Percentiles rank a stretch among this genome's conserved stretches.
Evolutionary conservation across 2,113 vertebrate genomes (phyloP).

Genomic region (Sciurus niger): DNA sequence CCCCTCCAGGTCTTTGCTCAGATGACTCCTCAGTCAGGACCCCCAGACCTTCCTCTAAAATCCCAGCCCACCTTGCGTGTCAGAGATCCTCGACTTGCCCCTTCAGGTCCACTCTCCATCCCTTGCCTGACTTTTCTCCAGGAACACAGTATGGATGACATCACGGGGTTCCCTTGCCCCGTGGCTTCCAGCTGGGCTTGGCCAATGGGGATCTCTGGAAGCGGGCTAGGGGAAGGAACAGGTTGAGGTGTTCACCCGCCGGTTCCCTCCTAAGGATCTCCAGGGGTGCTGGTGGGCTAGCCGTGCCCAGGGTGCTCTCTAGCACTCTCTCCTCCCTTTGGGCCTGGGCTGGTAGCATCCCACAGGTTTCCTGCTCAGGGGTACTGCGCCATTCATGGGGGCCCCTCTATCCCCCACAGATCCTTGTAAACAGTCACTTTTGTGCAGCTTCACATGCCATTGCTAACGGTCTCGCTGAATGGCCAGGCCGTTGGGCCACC

Average conservation of each 20-base stretch:
- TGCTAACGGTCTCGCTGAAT: not conserved
- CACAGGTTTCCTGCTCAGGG: not conserved
- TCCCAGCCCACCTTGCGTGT: not conserved
- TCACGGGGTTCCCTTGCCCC: not conserved
- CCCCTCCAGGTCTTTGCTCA: not conserved
- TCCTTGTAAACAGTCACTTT: not conserved
- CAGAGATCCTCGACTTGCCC: not conserved
- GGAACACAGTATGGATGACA: not conserved
- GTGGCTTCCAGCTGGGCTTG: not conserved
- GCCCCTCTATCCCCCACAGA: not conserved
- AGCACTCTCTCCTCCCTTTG: not conserved
- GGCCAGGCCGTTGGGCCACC: not conserved
- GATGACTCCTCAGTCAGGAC: not conserved
- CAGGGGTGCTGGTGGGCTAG: not conserved
- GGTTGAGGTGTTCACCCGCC: not conserved
- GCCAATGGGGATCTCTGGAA: not conserved
- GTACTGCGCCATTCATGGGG: not conserved
- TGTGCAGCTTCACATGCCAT: not conserved
- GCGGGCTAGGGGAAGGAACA: not conserved
- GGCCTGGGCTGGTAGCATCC: not conserved
- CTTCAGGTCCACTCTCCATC: not conserved
- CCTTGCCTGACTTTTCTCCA: not conserved
- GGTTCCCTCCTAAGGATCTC: not conserved
- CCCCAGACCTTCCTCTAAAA: not conserved
- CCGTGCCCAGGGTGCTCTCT: not conserved